Evolutionary conservation across 1,140 invertebrate species (phyloP), one percentile per base, ranked within the genome.

Genomic region (Aphelenchoides fujianensis): DNA sequence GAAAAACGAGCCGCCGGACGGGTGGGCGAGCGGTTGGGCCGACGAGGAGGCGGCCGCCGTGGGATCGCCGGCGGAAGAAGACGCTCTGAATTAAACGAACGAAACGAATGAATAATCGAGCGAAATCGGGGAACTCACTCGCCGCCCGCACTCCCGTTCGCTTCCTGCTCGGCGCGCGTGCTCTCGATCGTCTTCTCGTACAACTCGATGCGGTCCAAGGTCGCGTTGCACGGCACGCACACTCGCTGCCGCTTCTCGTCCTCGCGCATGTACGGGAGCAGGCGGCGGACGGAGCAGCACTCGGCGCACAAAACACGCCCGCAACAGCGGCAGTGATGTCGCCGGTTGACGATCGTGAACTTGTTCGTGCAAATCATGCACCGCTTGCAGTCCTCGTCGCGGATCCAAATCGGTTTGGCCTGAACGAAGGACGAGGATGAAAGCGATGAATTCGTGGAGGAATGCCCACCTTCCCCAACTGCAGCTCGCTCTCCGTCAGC

Each of bases 311-410:
- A 80, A 19, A 72, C 70, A 55, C 70, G 27, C 23, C 70, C 70
- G 19, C 70, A 72, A 72, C 55, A 53, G 7, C 70, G 70, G 70
- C 70, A 72, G 32, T 72, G 70, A 57, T 98, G 95, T 31, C 95
- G 87, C 12, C 95, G 88, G 36, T 94, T 89, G 52, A 97, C 92
- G 55, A 97, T 92, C 1, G 94, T 97, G 85, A 98, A 98, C 74
- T 89, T 90, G 0, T 90, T 89, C 31, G 89, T 88, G 85, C 95
- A 98, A 31, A 91, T 89, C 92, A 96, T 96, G 85, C 95, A 98
- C 54, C 90, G 88, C 0, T 92, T 91, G 36, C 92, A 92, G 67
- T 91, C 89, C 72, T 91, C 90, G 85, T 96, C 93, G 0, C 93
- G 93, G 54, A 95, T 89, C 93, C 93, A 96, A 66, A 36, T 66